These are phyloP conservation scores for Erebia ligea DNA, from an alignment of 2,888 invertebrate species.

Conservation along the genomic window DNA sequence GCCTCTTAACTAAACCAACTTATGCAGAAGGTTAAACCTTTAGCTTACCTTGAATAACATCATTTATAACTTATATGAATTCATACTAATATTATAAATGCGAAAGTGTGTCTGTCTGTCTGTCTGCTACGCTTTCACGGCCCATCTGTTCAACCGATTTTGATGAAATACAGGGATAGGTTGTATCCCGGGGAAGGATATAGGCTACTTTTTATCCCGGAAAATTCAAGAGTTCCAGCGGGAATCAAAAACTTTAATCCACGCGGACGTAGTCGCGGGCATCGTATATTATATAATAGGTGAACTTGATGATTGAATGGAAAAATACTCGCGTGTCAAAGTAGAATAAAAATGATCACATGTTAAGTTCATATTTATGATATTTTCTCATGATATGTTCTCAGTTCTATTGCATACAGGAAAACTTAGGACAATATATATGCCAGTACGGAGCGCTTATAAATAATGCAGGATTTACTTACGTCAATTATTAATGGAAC, in stretches of 20 bases:
- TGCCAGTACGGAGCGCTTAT: neutral
- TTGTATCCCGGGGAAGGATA: too few relatives aligned
- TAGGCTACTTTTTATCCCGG: too few relatives aligned
- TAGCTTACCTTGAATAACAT: neutral
- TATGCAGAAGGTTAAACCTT: neutral
- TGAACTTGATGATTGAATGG: conserved; percentile 11
- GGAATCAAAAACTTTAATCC: too few relatives aligned
- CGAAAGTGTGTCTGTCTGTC: too few relatives aligned
- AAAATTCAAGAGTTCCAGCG: too few relatives aligned
- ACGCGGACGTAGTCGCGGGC: too few relatives aligned
- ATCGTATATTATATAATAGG: neutral
- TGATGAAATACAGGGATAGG: too few relatives aligned
- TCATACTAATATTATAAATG: too few relatives aligned
- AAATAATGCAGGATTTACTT: conserved; percentile 23
- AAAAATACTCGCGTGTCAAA: conserved; percentile 9
- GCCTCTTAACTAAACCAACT: neutral
- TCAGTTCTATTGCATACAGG: conserved; percentile 15
- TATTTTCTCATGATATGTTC: neutral
- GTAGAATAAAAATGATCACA: conserved; percentile 3
- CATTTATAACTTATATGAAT: neutral
- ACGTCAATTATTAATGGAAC: neutral
- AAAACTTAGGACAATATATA: conserved; percentile 27
- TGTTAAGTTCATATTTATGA: neutral
- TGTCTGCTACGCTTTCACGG: too few relatives aligned
- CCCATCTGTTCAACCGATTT: too few relatives aligned